Percentiles rank a stretch among this genome's conserved stretches.
Evolutionary conservation across 2,888 invertebrate genomes (phyloP).

Genomic region (Metellina segmentata): DNA sequence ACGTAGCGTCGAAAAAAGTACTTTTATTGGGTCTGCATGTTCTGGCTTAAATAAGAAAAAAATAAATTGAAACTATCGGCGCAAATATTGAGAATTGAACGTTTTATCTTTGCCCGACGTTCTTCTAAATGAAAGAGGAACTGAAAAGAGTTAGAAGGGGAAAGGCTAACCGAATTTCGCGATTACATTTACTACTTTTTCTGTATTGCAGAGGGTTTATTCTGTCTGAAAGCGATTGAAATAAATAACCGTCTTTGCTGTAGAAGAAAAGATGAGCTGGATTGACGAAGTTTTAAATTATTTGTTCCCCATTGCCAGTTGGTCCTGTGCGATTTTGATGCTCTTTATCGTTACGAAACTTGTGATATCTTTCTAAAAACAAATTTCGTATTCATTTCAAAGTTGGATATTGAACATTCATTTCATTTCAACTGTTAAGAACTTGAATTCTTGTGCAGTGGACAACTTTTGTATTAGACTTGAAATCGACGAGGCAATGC

Average conservation of each 20-base stretch:
- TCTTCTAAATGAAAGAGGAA: background rate
- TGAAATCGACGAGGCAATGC: no score
- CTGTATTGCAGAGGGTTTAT: background rate
- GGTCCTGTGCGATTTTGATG: no score
- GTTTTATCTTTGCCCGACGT: background rate
- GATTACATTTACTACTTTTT: background rate
- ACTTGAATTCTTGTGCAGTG: no score
- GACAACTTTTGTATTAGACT: no score
- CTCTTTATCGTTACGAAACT: no score
- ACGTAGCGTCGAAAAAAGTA: background rate
- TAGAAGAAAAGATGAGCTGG: no score
- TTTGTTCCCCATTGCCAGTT: no score
- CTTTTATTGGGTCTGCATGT: background rate
- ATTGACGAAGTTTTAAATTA: no score
- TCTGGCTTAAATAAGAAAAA: background rate
- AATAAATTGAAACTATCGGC: background rate
- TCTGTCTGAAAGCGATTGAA: background rate
- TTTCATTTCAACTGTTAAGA: no score
- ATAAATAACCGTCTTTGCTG: background rate
- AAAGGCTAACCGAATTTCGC: background rate
- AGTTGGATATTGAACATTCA: no score
- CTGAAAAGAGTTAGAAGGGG: background rate
- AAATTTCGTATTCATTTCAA: no score
- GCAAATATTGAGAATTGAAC: background rate
- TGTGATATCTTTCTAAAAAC: no score